A percentile compares a stretch with the other conserved stretches of the same genome.
Conservation (phyloP, 2,797 vertebrate species). For the Neomorphus geoffroyi region DNA sequence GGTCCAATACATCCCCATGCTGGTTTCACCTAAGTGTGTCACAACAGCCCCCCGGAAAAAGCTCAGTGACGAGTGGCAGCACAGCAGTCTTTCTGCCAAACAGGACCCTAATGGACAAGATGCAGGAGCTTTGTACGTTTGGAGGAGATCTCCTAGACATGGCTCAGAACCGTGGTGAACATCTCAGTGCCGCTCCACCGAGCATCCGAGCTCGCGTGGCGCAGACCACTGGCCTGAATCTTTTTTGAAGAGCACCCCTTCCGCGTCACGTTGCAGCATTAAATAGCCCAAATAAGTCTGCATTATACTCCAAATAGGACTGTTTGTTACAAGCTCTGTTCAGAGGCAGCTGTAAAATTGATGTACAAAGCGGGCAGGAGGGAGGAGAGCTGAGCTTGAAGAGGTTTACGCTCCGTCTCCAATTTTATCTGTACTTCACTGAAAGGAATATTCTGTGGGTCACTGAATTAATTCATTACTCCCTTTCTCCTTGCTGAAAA, state of each 20-base stretch:
- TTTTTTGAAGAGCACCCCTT: constrained; percentile 25
- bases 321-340: constrained; percentile 10
- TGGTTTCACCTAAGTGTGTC: background rate
- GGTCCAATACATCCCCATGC: background rate
- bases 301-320: background rate
- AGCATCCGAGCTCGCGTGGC: constrained; percentile 43
- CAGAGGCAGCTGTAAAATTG: constrained; percentile 1
- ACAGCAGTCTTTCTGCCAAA: constrained; percentile 59
- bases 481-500: background rate
- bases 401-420: background rate
- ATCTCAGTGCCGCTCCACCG: background rate
- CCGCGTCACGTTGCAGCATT: constrained; percentile 20
- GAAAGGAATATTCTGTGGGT: background rate
- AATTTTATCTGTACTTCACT: background rate
- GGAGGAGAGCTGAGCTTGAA: background rate
- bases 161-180: constrained; percentile 52
- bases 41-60: constrained; percentile 20
- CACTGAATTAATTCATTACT: background rate
- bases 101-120: constrained; percentile 65
- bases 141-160: constrained; percentile 57
- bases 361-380: background rate
- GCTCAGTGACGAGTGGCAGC: constrained; percentile 59
- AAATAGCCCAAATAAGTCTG: constrained; percentile 20
- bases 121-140: constrained; percentile 54
- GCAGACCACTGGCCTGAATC: constrained; percentile 26